A percentile compares a stretch with the other conserved stretches of the same genome.
These are phyloP conservation scores for Agrotis clavis DNA, from an alignment of 2,888 invertebrate genomes.

Conservation along the genomic window DNA sequence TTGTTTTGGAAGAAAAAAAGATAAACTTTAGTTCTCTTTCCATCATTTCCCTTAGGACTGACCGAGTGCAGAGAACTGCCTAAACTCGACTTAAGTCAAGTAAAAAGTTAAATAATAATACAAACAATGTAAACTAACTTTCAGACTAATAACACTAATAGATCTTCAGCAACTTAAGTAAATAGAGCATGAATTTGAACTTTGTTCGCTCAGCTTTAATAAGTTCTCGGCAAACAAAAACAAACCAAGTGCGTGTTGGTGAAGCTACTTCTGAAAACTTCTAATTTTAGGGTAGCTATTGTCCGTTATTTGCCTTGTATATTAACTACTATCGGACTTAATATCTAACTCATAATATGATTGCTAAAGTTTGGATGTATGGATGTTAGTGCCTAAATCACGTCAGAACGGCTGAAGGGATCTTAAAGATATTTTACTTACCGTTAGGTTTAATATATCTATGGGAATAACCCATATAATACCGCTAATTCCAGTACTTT, in stretches of 20 bases:
- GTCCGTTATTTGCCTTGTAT: not conserved
- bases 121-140: conserved; percentile 5
- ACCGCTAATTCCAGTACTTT: too few species aligned
- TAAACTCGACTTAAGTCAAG: not conserved
- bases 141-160: not conserved
- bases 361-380: too few species aligned
- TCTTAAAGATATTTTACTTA: too few species aligned
- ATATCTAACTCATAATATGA: too few species aligned
- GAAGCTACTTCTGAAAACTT: not conserved
- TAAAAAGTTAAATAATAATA: not conserved
- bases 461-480: too few species aligned
- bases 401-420: too few species aligned
- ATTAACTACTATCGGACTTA: too few species aligned
- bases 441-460: too few species aligned
- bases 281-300: not conserved
- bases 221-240: conserved; percentile 15
- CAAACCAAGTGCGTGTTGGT: not conserved
- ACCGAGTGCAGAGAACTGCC: not conserved
- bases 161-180: conserved; percentile 10
- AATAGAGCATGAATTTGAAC: conserved; percentile 11
- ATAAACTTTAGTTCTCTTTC: not conserved
- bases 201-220: conserved; percentile 10
- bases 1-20: not conserved
- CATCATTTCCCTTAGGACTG: not conserved
- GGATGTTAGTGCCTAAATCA: too few species aligned